A percentile compares a stretch with the other conserved stretches of the same genome.
Conservation (phyloP, 2,113 vertebrate genomes). For the Crotalus helleri region DNA sequence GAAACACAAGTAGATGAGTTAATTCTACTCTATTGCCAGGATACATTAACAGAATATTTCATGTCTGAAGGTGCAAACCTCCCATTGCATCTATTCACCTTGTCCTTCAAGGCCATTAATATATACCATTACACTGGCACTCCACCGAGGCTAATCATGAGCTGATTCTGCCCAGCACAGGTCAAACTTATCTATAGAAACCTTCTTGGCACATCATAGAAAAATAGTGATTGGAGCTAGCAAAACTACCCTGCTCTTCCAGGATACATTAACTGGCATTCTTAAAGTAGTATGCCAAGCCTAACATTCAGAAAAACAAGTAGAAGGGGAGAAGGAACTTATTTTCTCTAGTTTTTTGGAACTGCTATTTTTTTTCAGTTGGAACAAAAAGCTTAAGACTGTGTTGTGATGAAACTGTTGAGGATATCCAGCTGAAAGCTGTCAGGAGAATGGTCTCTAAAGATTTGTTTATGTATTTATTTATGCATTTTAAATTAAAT, state of each 20-base stretch:
- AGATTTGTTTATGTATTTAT: background rate
- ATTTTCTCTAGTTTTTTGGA: background rate
- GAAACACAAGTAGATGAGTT: background rate
- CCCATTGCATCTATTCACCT: background rate
- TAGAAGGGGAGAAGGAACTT: background rate
- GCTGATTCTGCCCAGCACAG: background rate
- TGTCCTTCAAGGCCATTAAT: background rate
- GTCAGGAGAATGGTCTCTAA: background rate
- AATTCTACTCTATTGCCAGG: background rate
- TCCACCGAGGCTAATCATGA: background rate
- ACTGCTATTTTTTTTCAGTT: background rate
- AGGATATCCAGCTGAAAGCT: background rate
- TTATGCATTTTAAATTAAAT: background rate
- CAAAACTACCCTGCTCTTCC: background rate
- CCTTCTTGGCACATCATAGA: background rate
- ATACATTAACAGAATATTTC: background rate
- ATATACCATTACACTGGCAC: background rate
- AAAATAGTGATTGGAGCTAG: background rate
- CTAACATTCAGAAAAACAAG: background rate
- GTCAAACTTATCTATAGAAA: background rate
- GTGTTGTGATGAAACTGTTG: background rate
- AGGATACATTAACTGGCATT: background rate
- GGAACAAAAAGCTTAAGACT: background rate
- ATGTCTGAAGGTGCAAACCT: background rate
- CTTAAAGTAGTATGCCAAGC: background rate